phyloP scores from a whole-genome alignment of 2,797 vertebrate species.

The Chromobotia macracanthus region DNA sequence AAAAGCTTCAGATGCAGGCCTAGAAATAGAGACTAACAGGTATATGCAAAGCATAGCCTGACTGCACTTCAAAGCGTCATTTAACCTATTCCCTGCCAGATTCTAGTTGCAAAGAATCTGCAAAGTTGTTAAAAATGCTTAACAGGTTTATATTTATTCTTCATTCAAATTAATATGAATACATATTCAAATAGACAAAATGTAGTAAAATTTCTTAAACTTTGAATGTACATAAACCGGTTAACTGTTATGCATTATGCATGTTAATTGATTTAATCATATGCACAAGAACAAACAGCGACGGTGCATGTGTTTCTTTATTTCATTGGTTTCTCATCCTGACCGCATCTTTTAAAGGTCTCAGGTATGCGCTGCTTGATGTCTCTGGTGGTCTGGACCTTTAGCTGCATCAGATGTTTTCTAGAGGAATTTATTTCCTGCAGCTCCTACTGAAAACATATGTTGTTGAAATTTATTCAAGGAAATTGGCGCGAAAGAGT shows the following conservation, averaged over 20 bases:
- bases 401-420: conserved; percentile 36
- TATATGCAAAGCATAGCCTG: conserved; percentile 49
- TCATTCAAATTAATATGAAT: not conserved
- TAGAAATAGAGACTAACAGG: conserved; percentile 42
- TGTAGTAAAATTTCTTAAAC: not conserved
- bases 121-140: no score
- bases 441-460: conserved; percentile 40
- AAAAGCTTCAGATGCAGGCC: conserved; percentile 50
- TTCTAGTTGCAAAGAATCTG: not conserved
- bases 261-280: not conserved
- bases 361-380: conserved; percentile 11
- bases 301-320: not conserved
- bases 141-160: not conserved
- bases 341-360: not conserved
- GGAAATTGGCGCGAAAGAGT: not conserved
- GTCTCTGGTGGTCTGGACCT: conserved; percentile 15
- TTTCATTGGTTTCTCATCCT: not conserved
- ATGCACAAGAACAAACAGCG: not conserved
- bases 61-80: conserved; percentile 44
- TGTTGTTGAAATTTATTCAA: conserved; percentile 33
- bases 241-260: not conserved
- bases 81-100: conserved; percentile 48
- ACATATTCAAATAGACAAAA: not conserved
- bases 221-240: not conserved
- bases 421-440: conserved; percentile 39